These are phyloP conservation scores for Morone chrysops DNA, from an alignment of 2,113 vertebrate genomes.

Conservation along the genomic window DNA sequence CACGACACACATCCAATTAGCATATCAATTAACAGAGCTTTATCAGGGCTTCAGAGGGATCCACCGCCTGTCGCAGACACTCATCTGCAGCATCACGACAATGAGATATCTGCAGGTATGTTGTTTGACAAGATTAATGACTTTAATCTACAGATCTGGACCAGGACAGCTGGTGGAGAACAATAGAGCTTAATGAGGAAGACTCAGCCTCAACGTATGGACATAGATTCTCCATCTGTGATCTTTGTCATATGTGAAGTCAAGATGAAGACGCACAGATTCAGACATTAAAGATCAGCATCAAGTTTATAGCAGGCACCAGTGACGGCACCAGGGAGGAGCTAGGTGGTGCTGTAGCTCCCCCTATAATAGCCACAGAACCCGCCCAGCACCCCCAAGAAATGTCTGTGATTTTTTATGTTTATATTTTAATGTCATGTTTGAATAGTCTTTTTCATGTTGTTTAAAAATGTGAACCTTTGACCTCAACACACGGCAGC, in stretches of 20 bases:
- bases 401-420: too few relatives aligned
- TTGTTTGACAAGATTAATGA: conserved; percentile 56
- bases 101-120: conserved; percentile 33
- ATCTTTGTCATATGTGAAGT: conserved; percentile 1
- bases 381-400: too few relatives aligned
- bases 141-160: conserved; percentile 41
- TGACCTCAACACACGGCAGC: too few relatives aligned
- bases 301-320: not conserved
- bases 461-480: too few relatives aligned
- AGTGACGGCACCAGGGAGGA: too few relatives aligned
- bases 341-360: too few relatives aligned
- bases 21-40: conserved; percentile 35
- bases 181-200: not conserved
- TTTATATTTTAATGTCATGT: too few relatives aligned
- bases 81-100: conserved; percentile 15
- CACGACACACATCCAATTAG: conserved; percentile 21
- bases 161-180: conserved; percentile 23
- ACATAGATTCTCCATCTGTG: conserved; percentile 14
- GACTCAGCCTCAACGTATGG: not conserved
- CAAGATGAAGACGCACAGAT: conserved; percentile 6
- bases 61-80: not conserved
- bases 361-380: too few relatives aligned
- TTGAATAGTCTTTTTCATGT: too few relatives aligned
- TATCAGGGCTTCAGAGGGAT: conserved; percentile 26
- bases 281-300: not conserved